A percentile compares a stretch with the other conserved stretches of the same genome.
Conservation (phyloP, 2,888 invertebrate species). For the Drosophila macrospina region DNA sequence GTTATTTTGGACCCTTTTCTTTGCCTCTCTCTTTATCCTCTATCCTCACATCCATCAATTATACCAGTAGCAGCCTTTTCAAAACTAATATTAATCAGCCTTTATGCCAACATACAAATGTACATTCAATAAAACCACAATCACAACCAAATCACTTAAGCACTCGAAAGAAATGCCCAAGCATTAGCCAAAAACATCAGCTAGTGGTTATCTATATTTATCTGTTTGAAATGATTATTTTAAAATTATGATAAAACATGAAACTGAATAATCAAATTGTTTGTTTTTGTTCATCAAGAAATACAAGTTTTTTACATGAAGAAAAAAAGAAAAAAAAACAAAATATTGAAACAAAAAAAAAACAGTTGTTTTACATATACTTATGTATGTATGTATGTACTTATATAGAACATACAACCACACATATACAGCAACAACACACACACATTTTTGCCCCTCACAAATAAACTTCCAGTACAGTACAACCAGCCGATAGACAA, state of each 20-base stretch:
- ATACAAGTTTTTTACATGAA: slow-evolving; percentile 75
- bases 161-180: slow-evolving; percentile 4
- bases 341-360: slow-evolving; percentile 67
- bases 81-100: slow-evolving; percentile 23
- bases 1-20: slow-evolving; percentile 3
- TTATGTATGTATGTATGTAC: slow-evolving; percentile 32
- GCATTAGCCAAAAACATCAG: slow-evolving; percentile 28
- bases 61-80: slow-evolving; percentile 47
- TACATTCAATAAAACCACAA: slow-evolving; percentile 6
- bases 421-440: slow-evolving; percentile 12
- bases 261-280: slow-evolving; percentile 76
- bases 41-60: slow-evolving; percentile 15
- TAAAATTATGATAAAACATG: slow-evolving; percentile 57
- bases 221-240: slow-evolving; percentile 79
- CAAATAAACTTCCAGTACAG: slow-evolving; percentile 48
- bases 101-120: slow-evolving; percentile 17
- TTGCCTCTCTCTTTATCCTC: not conserved
- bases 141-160: slow-evolving; percentile 1
- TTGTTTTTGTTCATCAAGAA: slow-evolving; percentile 77
- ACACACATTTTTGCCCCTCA: slow-evolving; percentile 17
- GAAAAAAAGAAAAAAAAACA: slow-evolving; percentile 60
- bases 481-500: slow-evolving; percentile 62
- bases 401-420: slow-evolving; percentile 21
- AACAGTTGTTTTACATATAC: slow-evolving; percentile 68
- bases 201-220: slow-evolving; percentile 63